Evolutionary conservation across 2,797 vertebrate species (phyloP), one percentile per base, ranked within the genome.

Genomic region (Falco berigora): DNA sequence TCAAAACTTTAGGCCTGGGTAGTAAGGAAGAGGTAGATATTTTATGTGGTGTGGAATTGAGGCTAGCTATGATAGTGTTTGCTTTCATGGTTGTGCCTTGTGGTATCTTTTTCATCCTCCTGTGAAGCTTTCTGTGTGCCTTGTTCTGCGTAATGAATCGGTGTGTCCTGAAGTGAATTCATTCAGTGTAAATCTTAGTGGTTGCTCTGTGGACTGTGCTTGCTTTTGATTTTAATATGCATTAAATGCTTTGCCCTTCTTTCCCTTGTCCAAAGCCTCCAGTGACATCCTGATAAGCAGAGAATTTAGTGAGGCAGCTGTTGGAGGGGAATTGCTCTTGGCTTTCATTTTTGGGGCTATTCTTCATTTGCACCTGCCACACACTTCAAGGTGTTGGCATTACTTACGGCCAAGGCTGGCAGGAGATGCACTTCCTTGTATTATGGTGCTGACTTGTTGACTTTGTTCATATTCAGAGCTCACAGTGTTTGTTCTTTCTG

Each of bases 161-260:
- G 3, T 3, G 7, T 1, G 0, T 89, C 32, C 59, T 38, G 25
- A 30, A 76, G 59, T 1, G 0, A 63, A 50, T 7, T 30, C 30
- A 52, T 88, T 69, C 21, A 7, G 28, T 3, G 4, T 79, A 66
- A 71, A n/a, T 69, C 59, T 38, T 32, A 12, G 30, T 24, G 68
- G 34, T 69, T 62, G 23, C 38, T 82, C 32, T 30, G 5, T 14
- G 17, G 50, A 20, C 82, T 46, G 14, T 67, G 10, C 59, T 81
- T 69, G 12, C 36, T 74, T 84, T 88, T 81, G 47, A 34, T 84
- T 69, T 32, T 67, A 59, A n/a, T 28, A 11, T 64, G 9, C 36
- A 10, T 80, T 34, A 77, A 77, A 36, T 30, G 13, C 46, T 53
- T 83, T 89, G 49, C 56, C 23, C 9, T 44, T 36, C 7, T 56